These are phyloP conservation scores for Arrhopalites spinosus DNA, from an alignment of 2,888 invertebrate genomes.

Conservation along the genomic window DNA sequence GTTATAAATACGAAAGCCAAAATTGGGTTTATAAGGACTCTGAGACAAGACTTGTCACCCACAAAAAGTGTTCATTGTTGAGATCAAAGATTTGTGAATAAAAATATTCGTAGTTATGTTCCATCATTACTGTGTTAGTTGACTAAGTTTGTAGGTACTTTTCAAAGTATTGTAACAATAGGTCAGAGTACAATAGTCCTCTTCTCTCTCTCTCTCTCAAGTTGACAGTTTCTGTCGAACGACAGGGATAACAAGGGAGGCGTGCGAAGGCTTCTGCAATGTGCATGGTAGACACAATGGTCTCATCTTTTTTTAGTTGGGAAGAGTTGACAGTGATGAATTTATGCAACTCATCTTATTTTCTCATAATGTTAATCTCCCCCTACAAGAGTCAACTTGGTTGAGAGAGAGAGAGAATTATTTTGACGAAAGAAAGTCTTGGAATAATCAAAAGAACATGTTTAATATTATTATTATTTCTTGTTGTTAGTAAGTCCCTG, in stretches of 20 bases:
- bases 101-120: too few relatives aligned
- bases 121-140: neutral
- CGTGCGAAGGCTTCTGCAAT: neutral
- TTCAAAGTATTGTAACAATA: conserved; percentile 25
- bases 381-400: neutral
- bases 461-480: neutral
- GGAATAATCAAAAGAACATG: conserved; percentile 28
- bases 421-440: neutral
- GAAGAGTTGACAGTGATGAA: conserved; percentile 15
- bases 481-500: neutral
- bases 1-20: too few relatives aligned
- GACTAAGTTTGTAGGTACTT: neutral
- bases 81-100: too few relatives aligned
- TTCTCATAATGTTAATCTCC: conserved; percentile 27
- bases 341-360: conserved; percentile 41
- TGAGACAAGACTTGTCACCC: too few relatives aligned
- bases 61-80: too few relatives aligned
- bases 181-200: conserved; percentile 30
- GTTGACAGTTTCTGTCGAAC: conserved; percentile 12
- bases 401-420: neutral
- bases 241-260: neutral
- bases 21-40: too few relatives aligned
- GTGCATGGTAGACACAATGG: conserved; percentile 11
- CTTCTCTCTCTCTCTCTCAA: neutral
- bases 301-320: too few relatives aligned